These are phyloP conservation scores for Lagorchestes hirsutus DNA, from an alignment of 2,797 vertebrate species.

Conservation along the genomic window DNA sequence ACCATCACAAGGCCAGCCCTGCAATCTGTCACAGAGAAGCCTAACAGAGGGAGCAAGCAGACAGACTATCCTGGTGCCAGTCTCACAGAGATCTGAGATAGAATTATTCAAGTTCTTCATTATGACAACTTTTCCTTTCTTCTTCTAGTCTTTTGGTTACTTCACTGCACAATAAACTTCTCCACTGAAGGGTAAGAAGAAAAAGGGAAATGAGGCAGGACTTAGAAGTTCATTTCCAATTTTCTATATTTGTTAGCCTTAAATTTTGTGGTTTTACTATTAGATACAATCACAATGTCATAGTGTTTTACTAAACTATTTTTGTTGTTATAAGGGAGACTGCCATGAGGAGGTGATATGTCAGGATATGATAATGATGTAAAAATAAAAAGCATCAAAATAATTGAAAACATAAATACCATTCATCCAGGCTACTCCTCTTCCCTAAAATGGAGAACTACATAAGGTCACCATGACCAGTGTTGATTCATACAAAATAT, in stretches of 20 bases:
- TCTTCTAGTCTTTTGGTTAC: conserved; percentile 66
- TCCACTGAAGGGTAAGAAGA: conserved; percentile 69
- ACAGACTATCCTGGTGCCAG: not conserved
- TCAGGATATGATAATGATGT: not conserved
- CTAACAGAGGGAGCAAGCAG: not conserved
- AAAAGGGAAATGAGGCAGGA: conserved; percentile 70
- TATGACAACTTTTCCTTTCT: conserved; percentile 65
- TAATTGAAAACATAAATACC: not conserved
- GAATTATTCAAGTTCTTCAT: conserved; percentile 70
- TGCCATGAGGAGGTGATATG: not conserved
- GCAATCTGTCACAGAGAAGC: not conserved
- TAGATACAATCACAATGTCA: not conserved
- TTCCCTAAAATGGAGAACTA: not conserved
- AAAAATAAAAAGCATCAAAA: not conserved
- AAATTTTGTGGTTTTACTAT: conserved; percentile 34
- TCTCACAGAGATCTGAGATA: not conserved
- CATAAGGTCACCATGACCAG: not conserved
- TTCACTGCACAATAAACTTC: conserved; percentile 74
- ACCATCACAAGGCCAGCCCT: not conserved
- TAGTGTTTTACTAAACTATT: not conserved
- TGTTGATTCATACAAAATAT: not conserved
- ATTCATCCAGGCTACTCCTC: not conserved
- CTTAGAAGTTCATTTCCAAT: conserved; percentile 67
- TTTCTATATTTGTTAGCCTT: conserved; percentile 67
- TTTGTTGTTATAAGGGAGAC: not conserved